Base-by-base conservation (phyloP, 2,797 vertebrate genomes). In the Pantherophis alleghaniensis region DNA sequence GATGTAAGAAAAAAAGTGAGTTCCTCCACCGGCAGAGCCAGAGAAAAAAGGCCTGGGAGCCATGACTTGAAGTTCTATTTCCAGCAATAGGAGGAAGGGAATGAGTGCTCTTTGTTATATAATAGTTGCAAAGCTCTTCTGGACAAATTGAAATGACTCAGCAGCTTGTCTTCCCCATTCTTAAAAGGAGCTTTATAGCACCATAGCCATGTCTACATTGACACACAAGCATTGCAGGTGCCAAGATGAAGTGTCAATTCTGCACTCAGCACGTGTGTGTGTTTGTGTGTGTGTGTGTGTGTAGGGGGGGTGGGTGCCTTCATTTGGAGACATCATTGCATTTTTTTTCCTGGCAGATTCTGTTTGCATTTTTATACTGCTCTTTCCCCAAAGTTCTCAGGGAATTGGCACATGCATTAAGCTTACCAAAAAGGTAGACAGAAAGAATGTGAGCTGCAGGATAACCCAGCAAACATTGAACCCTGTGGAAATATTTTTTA, bases 121-220 rank as follows among this genome's bases (percentile, higher is more conserved):
- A 93, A 93, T 74, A 83, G 90, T 59, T 91, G 90, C 90, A 91
- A 91, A 79, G 90, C 93, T 91, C 66, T 59, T 55, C 93, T 91
- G 93, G 93, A 91, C 90, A 89, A 63, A 83, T 63, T 12, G 47
- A 86, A 91, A 89, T 93, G 93, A 93, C 57, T 93, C 93, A 93
- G 92, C 92, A 93, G 57, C 86, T 79, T 37, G 69, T 32, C 90
- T 93, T 91, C 90, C 42, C 92, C 57, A 42, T 87, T 83, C 86
- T 89, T 56, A 7, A 89, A 83, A 83, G 86, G 88, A 87, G 83
- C 47, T 20, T 60, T 86, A 60, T 51, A 88, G 26, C 61, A 59
- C 86, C 22, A 24, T 42, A n/a, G 9, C 56, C 57, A 53, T 32
- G 14, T 56, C 56, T 74, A 60, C 28, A n/a, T 42, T 37, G 14